These are phyloP conservation scores for Zosterops japonicus DNA, from an alignment of 2,113 vertebrate genomes.

Conservation along the genomic window DNA sequence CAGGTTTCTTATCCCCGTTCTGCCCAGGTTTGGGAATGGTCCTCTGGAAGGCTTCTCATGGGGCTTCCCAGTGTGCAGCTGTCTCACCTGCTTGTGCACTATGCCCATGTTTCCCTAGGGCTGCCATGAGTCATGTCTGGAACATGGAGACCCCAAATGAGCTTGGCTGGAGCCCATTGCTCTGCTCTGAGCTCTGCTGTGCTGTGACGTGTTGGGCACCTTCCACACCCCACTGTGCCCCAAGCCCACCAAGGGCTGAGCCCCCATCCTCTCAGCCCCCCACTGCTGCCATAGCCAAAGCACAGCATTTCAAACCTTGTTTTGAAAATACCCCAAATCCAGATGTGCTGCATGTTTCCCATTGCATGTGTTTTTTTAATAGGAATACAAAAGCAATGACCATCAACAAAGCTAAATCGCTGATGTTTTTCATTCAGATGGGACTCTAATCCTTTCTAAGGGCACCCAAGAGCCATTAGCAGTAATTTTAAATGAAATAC, in stretches of 20 bases:
- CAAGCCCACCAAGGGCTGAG: not conserved
- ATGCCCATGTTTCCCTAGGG: fast-evolving
- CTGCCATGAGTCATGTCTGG: fast-evolving
- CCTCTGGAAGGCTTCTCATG: not conserved
- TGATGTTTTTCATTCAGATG: not conserved
- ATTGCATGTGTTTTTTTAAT: not conserved
- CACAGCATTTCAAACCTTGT: not conserved
- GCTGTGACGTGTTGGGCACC: fast-evolving
- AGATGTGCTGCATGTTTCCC: not conserved
- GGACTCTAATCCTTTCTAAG: constrained; percentile 24
- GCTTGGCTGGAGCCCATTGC: not conserved
- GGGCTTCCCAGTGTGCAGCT: fast-evolving
- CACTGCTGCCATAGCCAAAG: not conserved
- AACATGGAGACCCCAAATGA: fast-evolving
- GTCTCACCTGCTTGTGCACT: not conserved
- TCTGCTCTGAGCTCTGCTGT: not conserved
- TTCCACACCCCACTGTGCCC: not conserved
- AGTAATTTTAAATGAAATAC: constrained; percentile 56
- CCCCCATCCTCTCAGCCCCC: too few species aligned
- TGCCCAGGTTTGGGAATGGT: not conserved
- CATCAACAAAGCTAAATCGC: not conserved
- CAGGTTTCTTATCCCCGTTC: constrained; percentile 17
- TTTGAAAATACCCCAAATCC: not conserved
- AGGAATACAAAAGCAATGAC: not conserved
- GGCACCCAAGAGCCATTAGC: constrained; percentile 44